Percentiles rank a stretch among this genome's conserved stretches.
These are phyloP conservation scores for Rostratula benghalensis DNA, from an alignment of 2,113 vertebrate genomes.

Conservation along the genomic window DNA sequence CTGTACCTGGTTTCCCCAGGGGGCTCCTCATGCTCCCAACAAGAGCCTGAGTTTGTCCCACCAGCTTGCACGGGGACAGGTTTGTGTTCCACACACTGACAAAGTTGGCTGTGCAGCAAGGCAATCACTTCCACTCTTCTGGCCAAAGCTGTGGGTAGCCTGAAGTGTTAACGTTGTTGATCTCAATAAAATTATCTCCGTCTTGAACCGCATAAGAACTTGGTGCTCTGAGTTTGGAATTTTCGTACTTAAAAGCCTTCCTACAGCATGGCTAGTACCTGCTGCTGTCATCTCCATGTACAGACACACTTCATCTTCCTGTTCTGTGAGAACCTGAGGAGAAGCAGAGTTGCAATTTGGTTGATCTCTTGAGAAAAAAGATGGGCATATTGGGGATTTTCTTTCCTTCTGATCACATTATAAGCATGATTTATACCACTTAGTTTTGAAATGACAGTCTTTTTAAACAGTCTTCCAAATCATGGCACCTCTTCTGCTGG, in stretches of 20 bases:
- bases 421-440: not conserved
- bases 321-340: not conserved
- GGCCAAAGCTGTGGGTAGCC: not conserved
- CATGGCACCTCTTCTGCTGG: not conserved
- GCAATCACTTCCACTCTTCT: not conserved
- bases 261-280: not conserved
- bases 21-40: not conserved
- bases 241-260: not conserved
- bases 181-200: not conserved
- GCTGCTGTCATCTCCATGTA: not conserved
- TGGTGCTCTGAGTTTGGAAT: not conserved
- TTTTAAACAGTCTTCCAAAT: not conserved
- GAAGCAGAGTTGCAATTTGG: not conserved
- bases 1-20: too few relatives aligned
- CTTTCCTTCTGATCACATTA: not conserved
- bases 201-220: not conserved
- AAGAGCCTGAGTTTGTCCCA: not conserved
- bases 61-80: fast-evolving
- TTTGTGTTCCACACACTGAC: not conserved
- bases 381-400: not conserved
- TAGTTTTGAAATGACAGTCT: not conserved
- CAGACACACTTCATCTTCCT: not conserved
- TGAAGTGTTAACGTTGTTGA: not conserved
- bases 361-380: not conserved
- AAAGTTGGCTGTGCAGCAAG: not conserved